These are phyloP conservation scores for Mnemiopsis leidyi DNA, from an alignment of 37 sponge, comb jelly and placozoan genomes.

Conservation along the genomic window DNA sequence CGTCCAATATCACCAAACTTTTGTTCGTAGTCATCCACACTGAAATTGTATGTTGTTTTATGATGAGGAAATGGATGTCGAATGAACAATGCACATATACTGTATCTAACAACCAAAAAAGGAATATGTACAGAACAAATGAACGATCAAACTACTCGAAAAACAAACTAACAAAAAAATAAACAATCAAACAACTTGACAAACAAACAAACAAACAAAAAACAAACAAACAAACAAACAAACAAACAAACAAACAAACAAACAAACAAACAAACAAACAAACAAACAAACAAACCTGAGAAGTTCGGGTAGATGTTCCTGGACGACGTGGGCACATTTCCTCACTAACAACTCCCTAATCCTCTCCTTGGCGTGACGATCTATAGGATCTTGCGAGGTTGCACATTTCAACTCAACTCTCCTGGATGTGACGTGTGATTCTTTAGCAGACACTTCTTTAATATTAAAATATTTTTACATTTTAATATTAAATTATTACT, in stretches of 20 bases:
- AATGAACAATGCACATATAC: no score
- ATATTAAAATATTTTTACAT: no score
- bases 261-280: not conserved
- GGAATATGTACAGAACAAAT: not conserved
- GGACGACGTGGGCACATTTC: conserved; percentile 62
- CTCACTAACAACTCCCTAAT: not conserved
- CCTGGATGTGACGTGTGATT: not conserved
- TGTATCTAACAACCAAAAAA: not conserved
- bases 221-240: not conserved
- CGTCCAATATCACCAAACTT: conserved; percentile 59
- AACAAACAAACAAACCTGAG: conserved; percentile 34
- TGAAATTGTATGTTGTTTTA: not conserved
- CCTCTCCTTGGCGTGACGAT: conserved; percentile 61
- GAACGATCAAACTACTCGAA: not conserved
- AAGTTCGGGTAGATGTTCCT: conserved; percentile 36
- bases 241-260: not conserved
- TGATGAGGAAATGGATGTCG: no score
- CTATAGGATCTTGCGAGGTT: conserved; percentile 58
- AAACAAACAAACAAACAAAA: not conserved
- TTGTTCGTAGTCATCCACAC: conserved; percentile 63
- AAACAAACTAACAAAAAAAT: not conserved
- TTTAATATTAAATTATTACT: no score
- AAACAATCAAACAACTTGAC: not conserved
- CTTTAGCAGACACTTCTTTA: no score
- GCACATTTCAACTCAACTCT: conserved; percentile 58